Conservation (phyloP, 2,113 vertebrate genomes). For the Neodon shergylaensis region DNA sequence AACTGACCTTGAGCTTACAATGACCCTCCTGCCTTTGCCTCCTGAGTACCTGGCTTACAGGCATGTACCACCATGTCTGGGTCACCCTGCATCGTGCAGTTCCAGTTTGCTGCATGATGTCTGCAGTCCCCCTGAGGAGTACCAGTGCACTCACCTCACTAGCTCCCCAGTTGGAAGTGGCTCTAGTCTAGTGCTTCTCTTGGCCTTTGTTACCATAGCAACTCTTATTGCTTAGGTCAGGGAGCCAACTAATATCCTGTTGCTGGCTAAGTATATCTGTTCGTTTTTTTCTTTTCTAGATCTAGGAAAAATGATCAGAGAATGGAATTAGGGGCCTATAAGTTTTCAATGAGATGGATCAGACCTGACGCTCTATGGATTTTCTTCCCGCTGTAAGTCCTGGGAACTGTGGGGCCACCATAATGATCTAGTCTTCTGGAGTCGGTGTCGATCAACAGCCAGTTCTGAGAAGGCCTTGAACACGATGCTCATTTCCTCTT, state of each 20-base stretch:
- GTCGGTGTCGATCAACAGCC: background rate
- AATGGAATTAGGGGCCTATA: background rate
- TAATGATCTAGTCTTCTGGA: background rate
- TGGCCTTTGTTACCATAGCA: background rate
- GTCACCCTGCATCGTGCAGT: background rate
- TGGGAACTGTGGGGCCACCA: background rate
- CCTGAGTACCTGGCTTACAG: background rate
- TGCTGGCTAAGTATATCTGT: background rate
- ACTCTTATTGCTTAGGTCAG: background rate
- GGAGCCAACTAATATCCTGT: background rate
- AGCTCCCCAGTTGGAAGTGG: background rate
- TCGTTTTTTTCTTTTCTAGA: background rate
- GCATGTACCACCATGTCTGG: background rate
- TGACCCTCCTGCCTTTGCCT: background rate
- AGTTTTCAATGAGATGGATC: background rate
- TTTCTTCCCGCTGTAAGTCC: background rate
- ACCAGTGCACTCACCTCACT: fast-evolving
- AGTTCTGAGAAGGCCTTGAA: fast-evolving
- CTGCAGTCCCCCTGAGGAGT: background rate
- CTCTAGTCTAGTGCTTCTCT: background rate
- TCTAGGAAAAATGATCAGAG: background rate
- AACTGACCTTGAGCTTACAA: background rate
- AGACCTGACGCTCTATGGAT: background rate
- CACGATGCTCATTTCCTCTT: background rate
- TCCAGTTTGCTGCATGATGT: background rate